A percentile compares a stretch with the other conserved stretches of the same genome.
These are phyloP conservation scores for Lates calcarifer DNA, from an alignment of 2,113 vertebrate species.

Conservation along the genomic window DNA sequence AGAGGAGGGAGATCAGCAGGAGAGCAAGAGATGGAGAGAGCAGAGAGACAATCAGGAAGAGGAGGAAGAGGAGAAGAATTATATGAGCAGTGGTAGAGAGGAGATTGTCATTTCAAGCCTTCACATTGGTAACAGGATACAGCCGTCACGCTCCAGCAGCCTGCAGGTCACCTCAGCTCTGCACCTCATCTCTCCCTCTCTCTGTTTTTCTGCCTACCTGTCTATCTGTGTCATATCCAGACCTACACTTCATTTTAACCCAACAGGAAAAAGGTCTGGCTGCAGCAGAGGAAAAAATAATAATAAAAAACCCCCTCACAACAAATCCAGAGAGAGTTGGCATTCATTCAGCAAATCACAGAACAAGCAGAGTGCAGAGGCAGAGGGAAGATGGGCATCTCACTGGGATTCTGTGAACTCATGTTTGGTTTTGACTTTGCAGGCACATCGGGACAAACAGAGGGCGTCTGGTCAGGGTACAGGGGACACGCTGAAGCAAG, in stretches of 20 bases:
- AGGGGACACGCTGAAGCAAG: not conserved
- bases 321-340: not conserved
- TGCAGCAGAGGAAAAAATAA: not conserved
- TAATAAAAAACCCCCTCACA: not conserved
- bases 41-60: not conserved
- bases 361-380: not conserved
- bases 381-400: not conserved
- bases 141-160: constrained; percentile 34
- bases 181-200: not conserved
- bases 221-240: not conserved
- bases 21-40: not conserved
- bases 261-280: not conserved
- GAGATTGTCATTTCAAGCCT: constrained; percentile 52
- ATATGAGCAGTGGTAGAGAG: constrained; percentile 14
- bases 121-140: constrained; percentile 27
- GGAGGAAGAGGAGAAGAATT: not conserved
- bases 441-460: not conserved
- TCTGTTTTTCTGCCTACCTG: not conserved
- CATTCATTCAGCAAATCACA: constrained; percentile 7
- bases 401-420: not conserved
- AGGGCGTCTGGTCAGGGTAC: not conserved
- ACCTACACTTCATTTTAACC: not conserved
- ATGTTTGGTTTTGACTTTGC: not conserved
- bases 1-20: not conserved
- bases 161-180: constrained; percentile 38